Base-by-base conservation (phyloP, 2,113 vertebrate genomes). In the Dipodomys spectabilis region DNA sequence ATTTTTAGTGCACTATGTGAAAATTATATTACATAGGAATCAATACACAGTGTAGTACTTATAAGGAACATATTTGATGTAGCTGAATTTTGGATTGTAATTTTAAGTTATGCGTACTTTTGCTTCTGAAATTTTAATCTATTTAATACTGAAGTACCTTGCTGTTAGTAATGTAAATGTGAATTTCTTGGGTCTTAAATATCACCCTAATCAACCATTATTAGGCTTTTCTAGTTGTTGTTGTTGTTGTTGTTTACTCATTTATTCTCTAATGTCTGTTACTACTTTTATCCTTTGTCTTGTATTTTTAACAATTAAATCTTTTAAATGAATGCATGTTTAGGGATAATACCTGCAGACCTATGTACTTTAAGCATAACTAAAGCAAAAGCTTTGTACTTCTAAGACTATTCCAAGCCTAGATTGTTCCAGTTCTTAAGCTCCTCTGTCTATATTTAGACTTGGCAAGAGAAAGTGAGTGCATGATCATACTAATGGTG, bases 291-390 rank as follows among this genome's bases (percentile, higher is more conserved):
- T 19, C 53, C 39, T 86, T 82, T 88, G 2, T 72, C 44, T 85
- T 64, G 1, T 92, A 30, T 62, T 92, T 93, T 88, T 95, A 94
- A 78, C 82, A 45, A 8, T 57, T 4, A 94, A 92, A 68, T 79
- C 28, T 94, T 93, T 72, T 73, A 35, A 94, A 45, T 83, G 28
- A 86, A 27, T 73, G 9, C 23, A 39, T 91, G 1, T 13, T 93
- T 35, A 69, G 65, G 78, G 53, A 44, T 68, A 65, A 32, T 15
- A 39, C 45, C 30, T 85, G 9, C 39, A 18, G 32, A 39, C 69
- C 4, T 93, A 16, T 75, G 28, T 67, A 71, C 60, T 74, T 88
- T 45, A 83, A 84, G 27, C 27, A 60, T 39, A 62, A 44, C 23
- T 93, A 68, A 72, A 90, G n/a, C 60, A 71, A 81, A 57, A n/a